Evolutionary conservation across 2,888 invertebrate species (phyloP), one percentile per base, ranked within the genome.

Genomic region (Papilio protenor): DNA sequence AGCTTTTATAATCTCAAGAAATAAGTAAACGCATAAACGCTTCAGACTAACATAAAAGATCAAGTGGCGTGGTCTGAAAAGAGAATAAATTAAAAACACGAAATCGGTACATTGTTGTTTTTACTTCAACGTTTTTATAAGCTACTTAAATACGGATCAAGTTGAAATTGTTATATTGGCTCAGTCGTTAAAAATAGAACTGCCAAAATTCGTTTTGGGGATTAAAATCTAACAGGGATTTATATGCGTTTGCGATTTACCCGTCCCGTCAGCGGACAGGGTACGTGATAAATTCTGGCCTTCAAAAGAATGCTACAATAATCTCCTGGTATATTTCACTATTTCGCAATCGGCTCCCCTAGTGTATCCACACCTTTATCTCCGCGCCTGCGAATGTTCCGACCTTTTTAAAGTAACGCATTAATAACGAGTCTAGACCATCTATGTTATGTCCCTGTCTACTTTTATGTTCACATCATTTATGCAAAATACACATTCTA

Each of bases 21-120:
- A 84, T 84, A 85, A 89, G 90, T 92, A 91, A 93, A 90, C 91
- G 89, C 89, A 89, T 89, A 90, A 89, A 87, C 89, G 87, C 91
- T 90, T 92, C 89, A 87, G 87, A 88, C 90, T 85, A 88, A 87
- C 86, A 84, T 86, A 87, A 88, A 52, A 52, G 90, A 91, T 88
- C 85, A 90, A 91, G 90, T 91, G 90, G 90, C 89, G 88, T 89
- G 16, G 86, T 86, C 83, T 86, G 87, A 86, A 86, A 90, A 88
- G 84, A 83, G 90, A 91, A 92, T 91, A 91, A 90, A 92, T 92
- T 92, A 91, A 90, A 90, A 88, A 85, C 87, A 89, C 89, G 87
- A 88, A 89, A 88, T 90, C 85, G 82, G 86, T 86, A 85, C 86
- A 88, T 90, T 90, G 88, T 91, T 88, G 86, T 88, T 89, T 87